phyloP scores from a whole-genome alignment of 2,113 vertebrate species.

The Sylvia atricapilla region DNA sequence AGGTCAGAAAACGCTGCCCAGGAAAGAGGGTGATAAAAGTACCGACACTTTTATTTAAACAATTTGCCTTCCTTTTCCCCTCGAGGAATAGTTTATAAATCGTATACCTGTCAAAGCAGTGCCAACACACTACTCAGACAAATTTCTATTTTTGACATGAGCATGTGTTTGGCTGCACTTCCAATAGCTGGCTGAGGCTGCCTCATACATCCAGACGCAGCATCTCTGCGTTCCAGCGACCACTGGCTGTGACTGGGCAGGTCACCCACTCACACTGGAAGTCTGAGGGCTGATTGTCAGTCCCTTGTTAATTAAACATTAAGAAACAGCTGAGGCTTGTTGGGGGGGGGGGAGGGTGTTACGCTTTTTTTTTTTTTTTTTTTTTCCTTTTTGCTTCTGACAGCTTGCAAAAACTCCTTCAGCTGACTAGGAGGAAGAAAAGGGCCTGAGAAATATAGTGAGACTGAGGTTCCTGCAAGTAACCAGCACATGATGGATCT shows the following conservation, averaged over 20 bases:
- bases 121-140: not conserved
- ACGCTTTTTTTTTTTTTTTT: not conserved
- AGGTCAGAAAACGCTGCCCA: not conserved
- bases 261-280: not conserved
- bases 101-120: not conserved
- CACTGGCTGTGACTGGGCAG: not conserved
- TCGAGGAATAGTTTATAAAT: slow-evolving; percentile 3
- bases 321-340: not conserved
- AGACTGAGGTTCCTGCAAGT: not conserved
- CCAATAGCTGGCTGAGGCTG: not conserved
- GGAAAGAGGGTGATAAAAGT: slow-evolving; percentile 33
- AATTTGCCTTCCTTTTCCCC: slow-evolving; percentile 5
- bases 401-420: not conserved
- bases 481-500: rapidly evolving
- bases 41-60: not conserved
- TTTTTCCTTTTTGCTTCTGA: not conserved
- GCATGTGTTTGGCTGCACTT: slow-evolving; percentile 33
- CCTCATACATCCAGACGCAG: not conserved
- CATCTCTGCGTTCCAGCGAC: not conserved
- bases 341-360: rapidly evolving
- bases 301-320: not conserved
- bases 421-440: not conserved
- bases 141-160: slow-evolving; percentile 23
- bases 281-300: not conserved
- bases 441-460: not conserved